Conservation (phyloP, 2,888 invertebrate genomes). For the Zeuzera pyrina region DNA sequence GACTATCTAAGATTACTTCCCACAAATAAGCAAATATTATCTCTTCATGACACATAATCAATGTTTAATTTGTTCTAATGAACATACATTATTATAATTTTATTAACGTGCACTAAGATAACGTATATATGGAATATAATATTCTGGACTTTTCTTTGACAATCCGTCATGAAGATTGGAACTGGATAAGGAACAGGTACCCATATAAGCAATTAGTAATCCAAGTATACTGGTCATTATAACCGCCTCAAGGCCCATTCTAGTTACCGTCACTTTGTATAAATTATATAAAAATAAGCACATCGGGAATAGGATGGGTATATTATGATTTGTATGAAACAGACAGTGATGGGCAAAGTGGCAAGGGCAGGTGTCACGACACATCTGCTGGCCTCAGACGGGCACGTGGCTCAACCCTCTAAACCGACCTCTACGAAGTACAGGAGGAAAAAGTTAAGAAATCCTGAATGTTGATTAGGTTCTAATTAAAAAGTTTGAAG, state of each 20-base stretch:
- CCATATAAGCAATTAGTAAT: constrained; percentile 8
- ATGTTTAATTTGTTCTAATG: too few species aligned
- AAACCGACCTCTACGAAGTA: constrained; percentile 45
- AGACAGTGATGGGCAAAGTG: constrained; percentile 56
- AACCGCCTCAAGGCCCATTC: constrained; percentile 62
- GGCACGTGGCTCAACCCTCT: constrained; percentile 69
- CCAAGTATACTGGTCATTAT: constrained; percentile 43
- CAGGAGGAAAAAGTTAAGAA: constrained; percentile 52
- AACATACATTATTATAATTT: too few species aligned
- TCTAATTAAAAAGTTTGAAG: too few species aligned
- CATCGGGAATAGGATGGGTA: constrained; percentile 44
- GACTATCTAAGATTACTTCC: too few species aligned
- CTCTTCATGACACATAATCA: too few species aligned
- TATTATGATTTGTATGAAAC: constrained; percentile 32
- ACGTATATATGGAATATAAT: too few species aligned
- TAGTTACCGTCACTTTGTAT: constrained; percentile 70
- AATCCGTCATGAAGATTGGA: too few species aligned
- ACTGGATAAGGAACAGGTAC: too few species aligned
- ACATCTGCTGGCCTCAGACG: constrained; percentile 59
- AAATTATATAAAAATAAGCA: constrained; percentile 71
- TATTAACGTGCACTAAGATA: too few species aligned
- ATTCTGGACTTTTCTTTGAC: too few species aligned
- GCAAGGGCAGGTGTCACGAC: constrained; percentile 67
- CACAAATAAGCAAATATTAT: too few species aligned
- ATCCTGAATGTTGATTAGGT: constrained; percentile 31